These are phyloP conservation scores for Oplegnathus fasciatus DNA, from an alignment of 2,113 vertebrate species.

Conservation along the genomic window DNA sequence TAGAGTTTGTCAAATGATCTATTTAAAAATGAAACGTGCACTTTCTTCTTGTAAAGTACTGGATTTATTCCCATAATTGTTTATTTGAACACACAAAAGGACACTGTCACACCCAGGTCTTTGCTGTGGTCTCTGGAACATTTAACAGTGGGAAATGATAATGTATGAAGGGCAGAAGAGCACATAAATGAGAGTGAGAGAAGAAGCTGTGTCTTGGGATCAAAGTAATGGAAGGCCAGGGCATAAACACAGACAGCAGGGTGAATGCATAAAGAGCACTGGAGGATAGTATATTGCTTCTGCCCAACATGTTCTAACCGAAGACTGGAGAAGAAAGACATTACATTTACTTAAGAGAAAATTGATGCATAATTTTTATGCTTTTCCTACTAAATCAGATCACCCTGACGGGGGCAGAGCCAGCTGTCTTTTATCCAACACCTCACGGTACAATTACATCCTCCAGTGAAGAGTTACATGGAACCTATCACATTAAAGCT, in stretches of 20 bases:
- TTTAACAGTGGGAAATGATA: background rate
- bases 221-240: background rate
- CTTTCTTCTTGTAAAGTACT: background rate
- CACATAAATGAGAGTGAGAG: background rate
- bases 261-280: slow-evolving; percentile 4
- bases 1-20: slow-evolving; percentile 25
- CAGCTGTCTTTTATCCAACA: slow-evolving; percentile 41
- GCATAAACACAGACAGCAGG: slow-evolving; percentile 11
- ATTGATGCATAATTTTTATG: background rate
- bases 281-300: slow-evolving; percentile 2
- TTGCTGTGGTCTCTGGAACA: background rate
- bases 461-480: slow-evolving; percentile 6
- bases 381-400: slow-evolving; percentile 30
- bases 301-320: background rate
- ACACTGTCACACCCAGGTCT: background rate
- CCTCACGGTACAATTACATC: slow-evolving; percentile 17
- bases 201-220: background rate
- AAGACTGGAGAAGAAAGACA: background rate
- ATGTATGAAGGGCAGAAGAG: background rate
- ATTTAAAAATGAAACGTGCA: slow-evolving; percentile 33
- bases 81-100: slow-evolving; percentile 1
- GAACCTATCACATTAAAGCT: slow-evolving; percentile 15
- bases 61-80: slow-evolving; percentile 2
- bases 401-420: background rate
- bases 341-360: slow-evolving; percentile 12